A percentile compares a stretch with the other conserved stretches of the same genome.
phyloP scores from a whole-genome alignment of 2,888 invertebrate genomes.

The Drosophila cracens region DNA sequence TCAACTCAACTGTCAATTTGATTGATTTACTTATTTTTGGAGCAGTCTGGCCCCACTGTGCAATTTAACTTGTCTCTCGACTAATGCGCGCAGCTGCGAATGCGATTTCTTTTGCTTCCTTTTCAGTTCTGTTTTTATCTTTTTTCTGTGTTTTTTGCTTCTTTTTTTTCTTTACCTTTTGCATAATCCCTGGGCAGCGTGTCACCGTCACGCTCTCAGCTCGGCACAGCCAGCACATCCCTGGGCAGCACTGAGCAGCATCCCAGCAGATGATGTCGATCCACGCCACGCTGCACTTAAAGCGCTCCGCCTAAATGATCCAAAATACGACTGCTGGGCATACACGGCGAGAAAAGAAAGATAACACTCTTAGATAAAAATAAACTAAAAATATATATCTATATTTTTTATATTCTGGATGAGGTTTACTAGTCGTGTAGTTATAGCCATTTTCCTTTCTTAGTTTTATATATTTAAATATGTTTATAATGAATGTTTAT shows the following conservation, averaged over 20 bases:
- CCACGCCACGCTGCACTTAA: constrained; percentile 1
- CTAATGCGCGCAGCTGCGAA: constrained; percentile 47
- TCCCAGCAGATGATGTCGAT: constrained; percentile 33
- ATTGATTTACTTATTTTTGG: not conserved
- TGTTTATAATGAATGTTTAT: too few species aligned
- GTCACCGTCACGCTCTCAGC: constrained; percentile 77
- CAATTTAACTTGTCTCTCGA: constrained; percentile 10
- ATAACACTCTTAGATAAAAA: not conserved
- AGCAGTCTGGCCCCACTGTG: constrained; percentile 42
- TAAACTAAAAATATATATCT: not conserved
- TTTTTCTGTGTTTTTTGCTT: not conserved
- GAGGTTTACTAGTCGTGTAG: too few species aligned
- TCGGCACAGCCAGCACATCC: not conserved
- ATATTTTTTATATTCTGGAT: too few species aligned
- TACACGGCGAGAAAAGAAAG: not conserved
- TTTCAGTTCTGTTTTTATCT: not conserved
- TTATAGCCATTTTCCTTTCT: too few species aligned
- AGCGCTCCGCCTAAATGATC: constrained; percentile 6
- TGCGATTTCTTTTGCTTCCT: constrained; percentile 68
- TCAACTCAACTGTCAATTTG: not conserved
- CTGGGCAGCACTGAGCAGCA: constrained; percentile 3
- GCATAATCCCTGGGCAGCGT: constrained; percentile 74
- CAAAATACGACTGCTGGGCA: constrained; percentile 5
- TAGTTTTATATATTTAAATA: too few species aligned
- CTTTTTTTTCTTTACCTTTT: constrained; percentile 35